These are phyloP conservation scores for Girardinus metallicus DNA, from an alignment of 2,797 vertebrate species.

Conservation along the genomic window DNA sequence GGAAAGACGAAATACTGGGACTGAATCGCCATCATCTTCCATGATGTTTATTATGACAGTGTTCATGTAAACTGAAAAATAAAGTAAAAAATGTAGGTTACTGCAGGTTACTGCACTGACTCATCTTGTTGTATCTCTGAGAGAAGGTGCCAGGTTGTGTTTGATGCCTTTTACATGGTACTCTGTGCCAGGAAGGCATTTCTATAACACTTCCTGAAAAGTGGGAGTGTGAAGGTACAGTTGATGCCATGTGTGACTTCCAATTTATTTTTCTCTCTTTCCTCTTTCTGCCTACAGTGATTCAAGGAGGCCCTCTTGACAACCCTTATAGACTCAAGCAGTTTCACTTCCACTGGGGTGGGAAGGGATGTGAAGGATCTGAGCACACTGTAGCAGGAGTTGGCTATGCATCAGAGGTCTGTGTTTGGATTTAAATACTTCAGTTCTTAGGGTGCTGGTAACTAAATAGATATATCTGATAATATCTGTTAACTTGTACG, in stretches of 20 bases:
- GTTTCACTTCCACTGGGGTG: constrained; percentile 98
- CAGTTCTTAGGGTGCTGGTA: not conserved
- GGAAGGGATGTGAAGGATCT: constrained; percentile 87
- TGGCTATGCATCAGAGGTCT: constrained; percentile 91
- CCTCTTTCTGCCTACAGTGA: constrained; percentile 77
- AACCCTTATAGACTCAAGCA: constrained; percentile 92
- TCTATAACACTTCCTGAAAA: constrained; percentile 15
- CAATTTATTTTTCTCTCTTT: not conserved
- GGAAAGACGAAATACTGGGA: not conserved
- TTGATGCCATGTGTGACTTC: not conserved
- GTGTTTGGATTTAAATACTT: constrained; percentile 11
- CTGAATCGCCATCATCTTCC: not conserved
- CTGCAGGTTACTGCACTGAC: not conserved
- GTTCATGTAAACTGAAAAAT: not conserved
- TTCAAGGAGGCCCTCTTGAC: constrained; percentile 89
- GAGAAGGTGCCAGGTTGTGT: constrained; percentile 15
- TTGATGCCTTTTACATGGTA: constrained; percentile 24
- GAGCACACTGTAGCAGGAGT: constrained; percentile 92
- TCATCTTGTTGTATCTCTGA: constrained; percentile 2
- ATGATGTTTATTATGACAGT: not conserved
- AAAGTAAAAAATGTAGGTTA: too few species aligned
- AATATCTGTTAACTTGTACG: not conserved
- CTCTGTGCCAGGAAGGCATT: constrained; percentile 20
- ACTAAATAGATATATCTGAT: too few species aligned
- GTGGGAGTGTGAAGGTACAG: not conserved